Percentiles rank a stretch among this genome's conserved stretches.
These are phyloP conservation scores for Myotis yumanensis DNA, from an alignment of 2,113 vertebrate genomes.

Conservation along the genomic window DNA sequence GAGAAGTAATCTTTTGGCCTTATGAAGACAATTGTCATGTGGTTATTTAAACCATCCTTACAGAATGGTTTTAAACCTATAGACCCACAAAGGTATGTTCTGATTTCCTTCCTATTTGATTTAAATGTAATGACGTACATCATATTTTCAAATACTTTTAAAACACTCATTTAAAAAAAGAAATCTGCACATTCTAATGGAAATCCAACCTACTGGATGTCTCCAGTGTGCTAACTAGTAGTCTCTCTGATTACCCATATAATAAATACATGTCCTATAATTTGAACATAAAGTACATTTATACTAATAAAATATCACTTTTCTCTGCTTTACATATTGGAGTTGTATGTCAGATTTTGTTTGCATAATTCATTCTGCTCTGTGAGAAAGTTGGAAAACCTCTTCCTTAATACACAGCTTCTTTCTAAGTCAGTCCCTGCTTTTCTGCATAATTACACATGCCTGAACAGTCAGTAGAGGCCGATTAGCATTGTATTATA, in stretches of 20 bases:
- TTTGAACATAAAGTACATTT: conserved; percentile 30
- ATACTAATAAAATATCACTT: conserved; percentile 39
- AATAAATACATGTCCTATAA: conserved; percentile 4
- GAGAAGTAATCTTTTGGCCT: background rate
- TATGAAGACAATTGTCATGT: background rate
- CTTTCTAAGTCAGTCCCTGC: conserved; percentile 36
- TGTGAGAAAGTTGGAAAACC: conserved; percentile 51
- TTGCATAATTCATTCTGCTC: conserved; percentile 62
- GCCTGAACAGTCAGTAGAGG: conserved; percentile 14
- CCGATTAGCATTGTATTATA: conserved; percentile 44
- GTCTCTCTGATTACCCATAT: background rate
- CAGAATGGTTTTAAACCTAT: background rate
- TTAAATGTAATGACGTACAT: background rate
- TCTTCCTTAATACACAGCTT: conserved; percentile 48
- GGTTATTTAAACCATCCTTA: background rate
- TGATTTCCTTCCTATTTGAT: background rate
- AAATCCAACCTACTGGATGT: background rate
- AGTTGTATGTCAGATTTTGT: conserved; percentile 63
- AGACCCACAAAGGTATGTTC: background rate
- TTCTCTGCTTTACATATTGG: conserved; percentile 38
- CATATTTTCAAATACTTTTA: background rate
- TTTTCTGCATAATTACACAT: conserved; percentile 6
- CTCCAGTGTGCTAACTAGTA: background rate
- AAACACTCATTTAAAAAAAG: background rate
- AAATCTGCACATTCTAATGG: background rate